Evolutionary conservation across 1,140 invertebrate genomes (phyloP).

Genomic region (Maniola jurtina): DNA sequence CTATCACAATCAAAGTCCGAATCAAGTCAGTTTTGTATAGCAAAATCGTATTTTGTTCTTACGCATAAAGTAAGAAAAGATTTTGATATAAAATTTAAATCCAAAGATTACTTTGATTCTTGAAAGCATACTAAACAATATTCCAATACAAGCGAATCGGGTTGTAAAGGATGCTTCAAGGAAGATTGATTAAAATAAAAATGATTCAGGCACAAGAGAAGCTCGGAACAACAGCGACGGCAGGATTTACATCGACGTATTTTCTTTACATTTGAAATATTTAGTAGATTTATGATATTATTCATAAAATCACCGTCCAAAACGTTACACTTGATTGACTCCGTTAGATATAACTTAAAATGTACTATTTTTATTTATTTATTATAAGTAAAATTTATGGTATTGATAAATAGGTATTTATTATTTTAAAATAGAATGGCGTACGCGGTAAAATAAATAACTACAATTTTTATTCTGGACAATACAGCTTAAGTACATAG

Average conservation of each 20-base stretch:
- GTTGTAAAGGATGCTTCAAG: not conserved
- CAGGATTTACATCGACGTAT: not conserved
- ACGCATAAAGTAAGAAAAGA: too few species aligned
- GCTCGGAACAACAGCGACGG: not conserved
- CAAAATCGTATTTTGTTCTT: not conserved
- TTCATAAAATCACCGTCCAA: too few species aligned
- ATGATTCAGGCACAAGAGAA: not conserved
- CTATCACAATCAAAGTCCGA: not conserved
- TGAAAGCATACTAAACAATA: not conserved
- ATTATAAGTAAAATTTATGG: too few species aligned
- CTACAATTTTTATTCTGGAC: too few species aligned
- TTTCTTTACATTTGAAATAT: not conserved
- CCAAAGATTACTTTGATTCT: not conserved
- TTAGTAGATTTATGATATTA: too few species aligned
- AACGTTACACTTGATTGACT: too few species aligned
- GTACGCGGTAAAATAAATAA: too few species aligned
- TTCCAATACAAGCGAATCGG: not conserved
- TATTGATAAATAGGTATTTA: too few species aligned
- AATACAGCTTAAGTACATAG: too few species aligned
- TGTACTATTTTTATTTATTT: too few species aligned
- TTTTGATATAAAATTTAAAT: not conserved
- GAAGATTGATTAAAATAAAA: conserved; percentile 4
- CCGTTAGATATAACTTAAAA: too few species aligned
- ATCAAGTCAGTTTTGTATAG: not conserved
- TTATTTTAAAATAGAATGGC: too few species aligned